phyloP scores from a whole-genome alignment of 2,113 vertebrate species.

The Pholis gunnellus region DNA sequence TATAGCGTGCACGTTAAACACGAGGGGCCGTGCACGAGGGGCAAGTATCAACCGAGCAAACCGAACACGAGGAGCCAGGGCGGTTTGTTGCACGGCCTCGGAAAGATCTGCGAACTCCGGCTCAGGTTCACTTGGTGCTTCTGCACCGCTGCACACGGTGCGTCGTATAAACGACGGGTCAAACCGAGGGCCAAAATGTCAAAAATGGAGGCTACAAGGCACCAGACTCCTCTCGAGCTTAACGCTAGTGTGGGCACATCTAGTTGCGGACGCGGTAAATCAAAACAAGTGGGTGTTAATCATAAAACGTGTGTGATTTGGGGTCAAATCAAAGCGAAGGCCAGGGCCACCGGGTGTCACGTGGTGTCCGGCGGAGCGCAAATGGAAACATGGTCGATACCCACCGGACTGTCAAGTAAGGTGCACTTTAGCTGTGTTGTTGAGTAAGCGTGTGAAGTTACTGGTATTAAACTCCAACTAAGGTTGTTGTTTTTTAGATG shows the following conservation, averaged over 20 bases:
- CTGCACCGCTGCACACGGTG: too few relatives aligned
- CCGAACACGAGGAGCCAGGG: background rate
- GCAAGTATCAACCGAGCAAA: slow-evolving; percentile 16
- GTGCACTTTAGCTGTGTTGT: background rate
- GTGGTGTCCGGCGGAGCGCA: too few relatives aligned
- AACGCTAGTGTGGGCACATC: too few relatives aligned
- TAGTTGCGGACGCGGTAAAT: too few relatives aligned
- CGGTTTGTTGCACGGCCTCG: too few relatives aligned
- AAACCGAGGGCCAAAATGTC: background rate
- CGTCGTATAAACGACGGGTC: too few relatives aligned
- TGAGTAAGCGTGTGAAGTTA: accelerated
- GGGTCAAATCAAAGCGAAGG: background rate
- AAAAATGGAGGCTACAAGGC: background rate
- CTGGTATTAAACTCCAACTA: accelerated
- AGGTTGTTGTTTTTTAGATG: background rate
- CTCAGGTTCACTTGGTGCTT: too few relatives aligned
- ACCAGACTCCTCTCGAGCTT: accelerated
- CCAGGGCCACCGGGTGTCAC: background rate
- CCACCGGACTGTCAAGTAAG: slow-evolving; percentile 45
- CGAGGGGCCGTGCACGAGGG: slow-evolving; percentile 7
- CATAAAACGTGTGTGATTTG: background rate
- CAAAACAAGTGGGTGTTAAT: accelerated
- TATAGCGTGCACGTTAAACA: background rate
- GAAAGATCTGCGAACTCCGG: too few relatives aligned
- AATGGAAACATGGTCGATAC: background rate